Percentiles rank a stretch among this genome's conserved stretches.
Conservation (phyloP, 2,888 invertebrate species). For the Caenorhabditis plicata region DNA sequence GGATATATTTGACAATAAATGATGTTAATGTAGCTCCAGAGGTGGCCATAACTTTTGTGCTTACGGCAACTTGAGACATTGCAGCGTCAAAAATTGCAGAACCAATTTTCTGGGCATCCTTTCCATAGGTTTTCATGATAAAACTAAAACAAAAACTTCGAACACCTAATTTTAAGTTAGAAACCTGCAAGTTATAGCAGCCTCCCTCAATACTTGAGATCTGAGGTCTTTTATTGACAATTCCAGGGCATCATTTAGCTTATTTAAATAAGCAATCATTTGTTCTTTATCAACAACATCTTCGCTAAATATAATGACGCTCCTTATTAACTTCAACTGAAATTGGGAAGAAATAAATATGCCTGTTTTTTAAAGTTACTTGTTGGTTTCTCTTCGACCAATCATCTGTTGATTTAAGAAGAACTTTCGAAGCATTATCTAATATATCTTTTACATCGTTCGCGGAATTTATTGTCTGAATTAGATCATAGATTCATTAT, state of each 20-base stretch:
- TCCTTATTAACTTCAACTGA: constrained; percentile 17
- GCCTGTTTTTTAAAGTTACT: not conserved
- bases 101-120: constrained; percentile 14
- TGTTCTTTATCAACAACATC: constrained; percentile 7
- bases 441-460: constrained; percentile 5
- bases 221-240: constrained; percentile 23
- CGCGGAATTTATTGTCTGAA: constrained; percentile 1
- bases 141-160: constrained; percentile 1
- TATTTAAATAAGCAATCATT: constrained; percentile 3
- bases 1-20: constrained; percentile 21
- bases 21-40: constrained; percentile 10
- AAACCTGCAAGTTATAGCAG: constrained; percentile 20
- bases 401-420: constrained; percentile 19
- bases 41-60: constrained; percentile 32
- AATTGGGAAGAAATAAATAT: not conserved
- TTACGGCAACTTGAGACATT: constrained; percentile 14
- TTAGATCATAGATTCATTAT: no score
- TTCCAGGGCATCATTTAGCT: constrained; percentile 20
- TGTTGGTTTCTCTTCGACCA: constrained; percentile 19
- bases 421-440: constrained; percentile 3
- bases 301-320: constrained; percentile 15
- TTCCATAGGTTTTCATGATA: constrained; percentile 14
- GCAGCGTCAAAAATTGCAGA: constrained; percentile 14
- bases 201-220: constrained; percentile 27
- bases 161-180: not conserved